These are phyloP conservation scores for Brenthis hecate DNA, from an alignment of 2,888 invertebrate genomes.

Conservation along the genomic window DNA sequence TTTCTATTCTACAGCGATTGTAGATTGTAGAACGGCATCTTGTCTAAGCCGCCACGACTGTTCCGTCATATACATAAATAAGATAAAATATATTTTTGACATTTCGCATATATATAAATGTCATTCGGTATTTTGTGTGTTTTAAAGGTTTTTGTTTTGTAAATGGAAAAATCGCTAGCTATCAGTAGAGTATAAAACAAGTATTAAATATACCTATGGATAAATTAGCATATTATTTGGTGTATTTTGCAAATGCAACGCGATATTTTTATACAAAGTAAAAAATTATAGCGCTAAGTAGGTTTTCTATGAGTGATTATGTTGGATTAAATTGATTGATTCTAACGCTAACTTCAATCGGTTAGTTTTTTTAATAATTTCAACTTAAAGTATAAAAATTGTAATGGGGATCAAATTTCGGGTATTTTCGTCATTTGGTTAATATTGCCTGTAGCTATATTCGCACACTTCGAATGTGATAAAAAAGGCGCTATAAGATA, in stretches of 20 bases:
- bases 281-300: slow-evolving; percentile 12
- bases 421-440: too few species aligned
- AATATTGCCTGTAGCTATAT: too few species aligned
- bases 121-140: slow-evolving; percentile 6
- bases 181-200: slow-evolving; percentile 16
- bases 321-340: background rate
- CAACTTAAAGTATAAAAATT: background rate
- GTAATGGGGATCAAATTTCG: background rate
- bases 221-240: slow-evolving; percentile 8
- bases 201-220: slow-evolving; percentile 25
- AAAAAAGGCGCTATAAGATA: too few species aligned
- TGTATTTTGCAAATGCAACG: slow-evolving; percentile 24
- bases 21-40: too few species aligned
- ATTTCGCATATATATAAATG: background rate
- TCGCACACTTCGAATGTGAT: too few species aligned
- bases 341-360: background rate
- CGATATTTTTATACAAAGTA: slow-evolving; percentile 29
- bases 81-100: background rate
- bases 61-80: too few species aligned
- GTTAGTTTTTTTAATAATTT: background rate
- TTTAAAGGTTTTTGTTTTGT: background rate
- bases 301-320: slow-evolving; percentile 9
- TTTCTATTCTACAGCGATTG: too few species aligned
- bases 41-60: too few species aligned
- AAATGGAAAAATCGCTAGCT: slow-evolving; percentile 28